Evolutionary conservation across 2,797 vertebrate species (phyloP).

Genomic region (Urophycis tenuis): DNA sequence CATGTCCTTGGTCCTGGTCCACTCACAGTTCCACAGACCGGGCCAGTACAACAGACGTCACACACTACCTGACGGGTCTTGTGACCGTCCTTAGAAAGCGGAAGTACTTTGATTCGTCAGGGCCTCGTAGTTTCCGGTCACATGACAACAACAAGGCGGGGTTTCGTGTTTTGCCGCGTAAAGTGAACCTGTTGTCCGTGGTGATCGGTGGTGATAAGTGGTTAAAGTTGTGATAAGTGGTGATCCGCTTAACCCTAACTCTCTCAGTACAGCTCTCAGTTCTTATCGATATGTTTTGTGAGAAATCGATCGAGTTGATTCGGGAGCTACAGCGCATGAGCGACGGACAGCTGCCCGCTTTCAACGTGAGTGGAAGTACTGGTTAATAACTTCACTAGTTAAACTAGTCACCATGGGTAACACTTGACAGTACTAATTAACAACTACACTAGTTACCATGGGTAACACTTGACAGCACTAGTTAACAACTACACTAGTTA

Average conservation of each 20-base stretch:
- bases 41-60: no score
- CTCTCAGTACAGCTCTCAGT: neutral
- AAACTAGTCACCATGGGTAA: no score
- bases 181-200: neutral
- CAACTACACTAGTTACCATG: no score
- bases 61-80: neutral
- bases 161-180: conserved; percentile 56
- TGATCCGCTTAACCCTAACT: no score
- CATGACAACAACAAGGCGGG: conserved; percentile 40
- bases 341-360: conserved; percentile 82
- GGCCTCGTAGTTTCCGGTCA: conserved; percentile 27
- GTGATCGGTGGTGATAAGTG: neutral
- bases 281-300: conserved; percentile 78
- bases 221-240: no score
- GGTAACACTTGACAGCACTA: no score
- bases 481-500: no score
- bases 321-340: conserved; percentile 78
- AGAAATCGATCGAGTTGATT: conserved; percentile 78
- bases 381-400: neutral
- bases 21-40: no score
- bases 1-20: no score
- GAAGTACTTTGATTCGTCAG: neutral
- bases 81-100: neutral
- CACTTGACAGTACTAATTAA: no score
- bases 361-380: conserved; percentile 72